These are phyloP conservation scores for Azemiops feae DNA, from an alignment of 2,113 vertebrate genomes.

Conservation along the genomic window DNA sequence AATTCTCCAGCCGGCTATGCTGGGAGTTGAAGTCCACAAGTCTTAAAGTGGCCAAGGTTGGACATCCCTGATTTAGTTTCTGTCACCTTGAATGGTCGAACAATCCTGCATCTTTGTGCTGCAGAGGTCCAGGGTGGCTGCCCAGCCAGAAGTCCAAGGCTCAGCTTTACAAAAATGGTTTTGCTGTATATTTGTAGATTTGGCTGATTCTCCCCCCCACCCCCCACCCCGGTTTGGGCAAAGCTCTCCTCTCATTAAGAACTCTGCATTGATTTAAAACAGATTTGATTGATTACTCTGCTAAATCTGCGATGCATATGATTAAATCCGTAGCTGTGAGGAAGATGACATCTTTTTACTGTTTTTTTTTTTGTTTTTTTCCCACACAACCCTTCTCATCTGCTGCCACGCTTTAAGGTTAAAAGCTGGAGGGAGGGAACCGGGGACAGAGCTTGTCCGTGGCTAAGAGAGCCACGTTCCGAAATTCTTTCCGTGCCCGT, in stretches of 20 bases:
- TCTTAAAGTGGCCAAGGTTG: neutral
- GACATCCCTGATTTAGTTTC: too few relatives aligned
- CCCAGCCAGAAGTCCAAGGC: neutral
- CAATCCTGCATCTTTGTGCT: neutral
- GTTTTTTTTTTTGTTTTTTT: neutral
- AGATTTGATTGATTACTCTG: neutral
- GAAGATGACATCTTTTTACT: neutral
- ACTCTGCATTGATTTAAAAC: neutral
- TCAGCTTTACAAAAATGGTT: neutral
- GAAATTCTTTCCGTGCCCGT: neutral
- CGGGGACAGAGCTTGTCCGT: too few relatives aligned
- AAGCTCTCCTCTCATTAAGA: neutral
- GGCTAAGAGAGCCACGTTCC: neutral
- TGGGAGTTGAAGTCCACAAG: neutral
- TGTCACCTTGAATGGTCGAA: neutral
- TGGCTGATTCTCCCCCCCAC: neutral
- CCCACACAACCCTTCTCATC: neutral
- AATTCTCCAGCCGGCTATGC: neutral
- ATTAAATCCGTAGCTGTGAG: neutral
- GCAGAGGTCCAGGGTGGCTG: neutral
- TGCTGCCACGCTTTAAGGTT: neutral
- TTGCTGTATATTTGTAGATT: neutral
- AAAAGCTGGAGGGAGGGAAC: neutral
- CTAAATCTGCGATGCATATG: neutral
- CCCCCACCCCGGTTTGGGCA: neutral